phyloP scores from a whole-genome alignment of 92 coral and sea anemone genomes.

The Blastomussa wellsi region DNA sequence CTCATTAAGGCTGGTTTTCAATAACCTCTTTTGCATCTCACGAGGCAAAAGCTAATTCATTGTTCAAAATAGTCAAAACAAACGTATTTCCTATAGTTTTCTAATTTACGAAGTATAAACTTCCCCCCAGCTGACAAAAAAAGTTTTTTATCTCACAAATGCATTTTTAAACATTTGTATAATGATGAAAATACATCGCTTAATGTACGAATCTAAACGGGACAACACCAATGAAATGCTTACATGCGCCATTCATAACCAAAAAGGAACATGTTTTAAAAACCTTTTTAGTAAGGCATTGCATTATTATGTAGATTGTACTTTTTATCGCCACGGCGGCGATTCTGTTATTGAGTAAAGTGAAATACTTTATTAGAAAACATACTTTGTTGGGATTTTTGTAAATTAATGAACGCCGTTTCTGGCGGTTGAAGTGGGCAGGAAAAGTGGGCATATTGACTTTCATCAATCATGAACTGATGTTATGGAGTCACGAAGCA shows the following conservation, averaged over 20 bases:
- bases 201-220: background rate
- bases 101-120: background rate
- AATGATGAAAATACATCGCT: background rate
- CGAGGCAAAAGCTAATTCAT: background rate
- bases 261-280: background rate
- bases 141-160: background rate
- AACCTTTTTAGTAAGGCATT: background rate
- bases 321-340: background rate
- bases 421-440: background rate
- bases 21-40: background rate
- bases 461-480: background rate
- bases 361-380: background rate
- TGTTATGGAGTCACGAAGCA: background rate
- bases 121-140: background rate
- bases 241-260: background rate
- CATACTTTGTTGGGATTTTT: background rate
- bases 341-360: background rate
- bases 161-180: background rate
- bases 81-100: slow-evolving; percentile 3
- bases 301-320: background rate
- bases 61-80: background rate
- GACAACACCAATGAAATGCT: background rate
- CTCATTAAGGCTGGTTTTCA: background rate
- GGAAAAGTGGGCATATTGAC: background rate
- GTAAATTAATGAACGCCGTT: background rate